phyloP scores from a whole-genome alignment of 2,797 vertebrate species.

The Furcifer pardalis region DNA sequence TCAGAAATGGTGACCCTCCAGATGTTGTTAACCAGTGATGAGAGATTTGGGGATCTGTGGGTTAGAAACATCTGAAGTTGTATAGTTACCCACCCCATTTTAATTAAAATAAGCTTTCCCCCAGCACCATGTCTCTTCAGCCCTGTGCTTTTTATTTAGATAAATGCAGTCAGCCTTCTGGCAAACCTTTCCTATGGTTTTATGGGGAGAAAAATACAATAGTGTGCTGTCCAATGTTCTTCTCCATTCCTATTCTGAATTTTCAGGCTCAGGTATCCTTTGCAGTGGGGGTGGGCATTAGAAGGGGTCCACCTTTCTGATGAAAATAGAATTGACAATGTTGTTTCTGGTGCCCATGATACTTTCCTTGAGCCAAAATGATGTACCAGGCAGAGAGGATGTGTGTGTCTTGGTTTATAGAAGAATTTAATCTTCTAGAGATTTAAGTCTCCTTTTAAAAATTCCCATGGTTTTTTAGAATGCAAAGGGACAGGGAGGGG shows the following conservation, averaged over 20 bases:
- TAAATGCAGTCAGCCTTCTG: not conserved
- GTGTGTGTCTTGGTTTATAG: too few relatives aligned
- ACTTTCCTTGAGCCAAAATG: too few relatives aligned
- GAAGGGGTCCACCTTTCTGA: too few relatives aligned
- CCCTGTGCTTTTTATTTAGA: not conserved
- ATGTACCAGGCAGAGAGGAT: too few relatives aligned
- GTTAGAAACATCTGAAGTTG: not conserved
- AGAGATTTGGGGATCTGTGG: not conserved
- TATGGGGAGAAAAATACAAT: not conserved
- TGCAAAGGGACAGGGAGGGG: too few relatives aligned
- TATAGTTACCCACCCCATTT: not conserved
- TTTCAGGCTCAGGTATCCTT: not conserved
- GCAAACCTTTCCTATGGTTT: not conserved
- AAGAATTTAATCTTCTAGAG: too few relatives aligned
- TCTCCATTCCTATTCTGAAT: not conserved
- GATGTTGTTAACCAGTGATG: not conserved
- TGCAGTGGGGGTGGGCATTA: too few relatives aligned
- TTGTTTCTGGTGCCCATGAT: too few relatives aligned
- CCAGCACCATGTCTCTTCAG: too few relatives aligned
- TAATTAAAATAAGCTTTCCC: not conserved
- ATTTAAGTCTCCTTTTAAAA: too few relatives aligned
- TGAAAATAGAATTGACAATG: too few relatives aligned
- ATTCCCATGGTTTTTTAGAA: too few relatives aligned
- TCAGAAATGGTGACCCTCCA: not conserved
- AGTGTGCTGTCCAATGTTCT: not conserved